Percentiles rank a stretch among this genome's conserved stretches.
These are phyloP conservation scores for Coelinius sp. DNA, from an alignment of 2,888 invertebrate genomes.

Conservation along the genomic window DNA sequence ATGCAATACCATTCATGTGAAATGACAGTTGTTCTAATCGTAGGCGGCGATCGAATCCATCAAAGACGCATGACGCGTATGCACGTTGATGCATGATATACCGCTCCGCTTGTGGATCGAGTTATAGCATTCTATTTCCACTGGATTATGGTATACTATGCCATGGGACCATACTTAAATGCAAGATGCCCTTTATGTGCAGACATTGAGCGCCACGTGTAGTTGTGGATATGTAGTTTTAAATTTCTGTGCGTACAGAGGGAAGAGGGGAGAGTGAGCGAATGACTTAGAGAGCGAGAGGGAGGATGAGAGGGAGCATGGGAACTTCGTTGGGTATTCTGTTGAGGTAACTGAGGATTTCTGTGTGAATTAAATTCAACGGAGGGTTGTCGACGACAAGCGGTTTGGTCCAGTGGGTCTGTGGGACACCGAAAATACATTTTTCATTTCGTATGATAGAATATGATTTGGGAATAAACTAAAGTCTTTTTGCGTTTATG, in stretches of 20 bases:
- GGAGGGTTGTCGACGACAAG: constrained; percentile 46
- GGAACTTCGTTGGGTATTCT: constrained; percentile 60
- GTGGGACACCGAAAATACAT: constrained; percentile 35
- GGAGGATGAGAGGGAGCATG: constrained; percentile 43
- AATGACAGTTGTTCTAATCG: constrained; percentile 42
- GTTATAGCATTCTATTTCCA: not conserved
- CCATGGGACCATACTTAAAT: not conserved
- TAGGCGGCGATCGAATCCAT: constrained; percentile 34
- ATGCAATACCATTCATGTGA: constrained; percentile 34
- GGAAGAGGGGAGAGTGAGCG: too few species aligned
- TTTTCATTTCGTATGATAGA: not conserved
- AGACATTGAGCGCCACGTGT: constrained; percentile 25
- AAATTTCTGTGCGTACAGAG: not conserved
- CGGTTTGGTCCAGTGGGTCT: constrained; percentile 51
- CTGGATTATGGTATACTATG: constrained; percentile 1
- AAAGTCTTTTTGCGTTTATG: too few species aligned
- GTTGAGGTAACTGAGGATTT: constrained; percentile 39
- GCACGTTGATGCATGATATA: constrained; percentile 29
- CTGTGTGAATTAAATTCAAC: constrained; percentile 60
- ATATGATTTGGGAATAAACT: not conserved
- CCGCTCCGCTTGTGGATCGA: not conserved
- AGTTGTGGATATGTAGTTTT: constrained; percentile 12
- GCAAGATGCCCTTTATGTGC: constrained; percentile 8
- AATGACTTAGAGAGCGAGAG: not conserved
- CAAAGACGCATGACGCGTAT: constrained; percentile 38